Evolutionary conservation across 2,888 invertebrate genomes (phyloP).

Genomic region (Drosophila yooni): DNA sequence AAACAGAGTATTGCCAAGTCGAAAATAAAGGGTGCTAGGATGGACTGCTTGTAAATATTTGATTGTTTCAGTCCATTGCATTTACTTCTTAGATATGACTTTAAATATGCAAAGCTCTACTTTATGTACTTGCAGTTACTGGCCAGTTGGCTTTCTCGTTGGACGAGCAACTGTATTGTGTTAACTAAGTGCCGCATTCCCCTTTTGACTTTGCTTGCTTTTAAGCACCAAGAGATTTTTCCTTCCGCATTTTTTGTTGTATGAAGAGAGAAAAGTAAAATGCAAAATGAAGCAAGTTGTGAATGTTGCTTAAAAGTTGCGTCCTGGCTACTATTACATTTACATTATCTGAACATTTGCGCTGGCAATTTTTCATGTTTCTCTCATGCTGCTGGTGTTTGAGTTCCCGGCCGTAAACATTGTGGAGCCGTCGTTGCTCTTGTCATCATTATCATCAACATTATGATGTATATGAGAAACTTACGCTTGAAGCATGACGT

Average conservation of each 20-base stretch:
- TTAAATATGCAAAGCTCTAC: conserved; percentile 68
- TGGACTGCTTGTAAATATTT: neutral
- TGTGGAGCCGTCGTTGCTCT: conserved; percentile 25
- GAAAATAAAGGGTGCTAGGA: neutral
- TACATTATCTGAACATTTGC: conserved; percentile 73
- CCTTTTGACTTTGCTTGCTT: conserved; percentile 41
- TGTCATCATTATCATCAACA: conserved; percentile 20
- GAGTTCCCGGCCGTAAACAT: conserved; percentile 37
- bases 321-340: conserved; percentile 70
- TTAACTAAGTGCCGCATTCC: conserved; percentile 46
- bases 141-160: conserved; percentile 32
- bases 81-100: conserved; percentile 43
- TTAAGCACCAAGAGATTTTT: conserved; percentile 31
- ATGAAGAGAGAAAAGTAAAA: conserved; percentile 6
- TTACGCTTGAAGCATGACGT: conserved; percentile 44
- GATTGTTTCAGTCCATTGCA: conserved; percentile 28
- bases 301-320: conserved; percentile 62
- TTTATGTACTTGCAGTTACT: conserved; percentile 55
- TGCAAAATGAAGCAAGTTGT: conserved; percentile 49
- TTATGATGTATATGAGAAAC: conserved; percentile 37
- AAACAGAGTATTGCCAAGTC: neutral
- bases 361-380: conserved; percentile 70
- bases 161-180: conserved; percentile 17
- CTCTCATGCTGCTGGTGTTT: conserved; percentile 27
- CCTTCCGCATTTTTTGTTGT: conserved; percentile 25